Percentiles rank a stretch among this genome's conserved stretches.
Evolutionary conservation across 1,140 invertebrate species (phyloP).

Genomic region (Drosophila saltans): DNA sequence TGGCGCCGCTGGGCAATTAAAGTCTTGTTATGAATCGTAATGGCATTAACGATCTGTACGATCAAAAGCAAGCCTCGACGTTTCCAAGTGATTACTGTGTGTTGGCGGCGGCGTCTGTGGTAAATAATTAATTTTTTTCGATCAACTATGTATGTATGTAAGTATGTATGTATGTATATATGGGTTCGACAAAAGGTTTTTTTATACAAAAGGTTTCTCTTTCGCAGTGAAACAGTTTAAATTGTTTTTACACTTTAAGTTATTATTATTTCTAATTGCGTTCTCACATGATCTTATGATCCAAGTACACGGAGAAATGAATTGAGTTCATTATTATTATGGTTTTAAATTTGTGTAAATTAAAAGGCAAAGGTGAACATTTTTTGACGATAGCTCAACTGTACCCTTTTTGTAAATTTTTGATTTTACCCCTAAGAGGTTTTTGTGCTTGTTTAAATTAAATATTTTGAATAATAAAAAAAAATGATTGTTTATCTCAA

Average conservation of each 20-base stretch:
- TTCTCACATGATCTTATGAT: neutral
- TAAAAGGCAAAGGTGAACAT: too few species aligned
- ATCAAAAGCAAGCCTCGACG: neutral
- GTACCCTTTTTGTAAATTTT: too few species aligned
- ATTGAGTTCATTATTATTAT: too few species aligned
- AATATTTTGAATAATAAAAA: too few species aligned
- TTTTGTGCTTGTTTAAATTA: too few species aligned
- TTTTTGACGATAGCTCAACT: too few species aligned
- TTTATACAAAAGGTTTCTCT: too few species aligned
- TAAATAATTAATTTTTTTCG: constrained; percentile 11
- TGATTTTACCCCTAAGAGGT: too few species aligned
- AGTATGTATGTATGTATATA: too few species aligned
- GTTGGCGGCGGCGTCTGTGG: neutral
- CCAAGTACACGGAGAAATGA: neutral
- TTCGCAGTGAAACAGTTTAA: neutral
- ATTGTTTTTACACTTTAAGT: constrained; percentile 5
- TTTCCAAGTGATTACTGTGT: neutral
- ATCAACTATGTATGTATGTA: neutral
- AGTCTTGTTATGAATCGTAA: constrained; percentile 49
- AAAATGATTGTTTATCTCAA: too few species aligned
- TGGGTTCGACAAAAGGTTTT: neutral
- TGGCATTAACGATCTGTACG: constrained; percentile 31
- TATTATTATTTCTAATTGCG: too few species aligned
- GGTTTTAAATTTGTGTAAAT: too few species aligned
- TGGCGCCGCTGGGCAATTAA: constrained; percentile 70